Percentiles rank a stretch among this genome's conserved stretches.
Evolutionary conservation across 2,113 vertebrate genomes (phyloP).

Genomic region (Clupea harengus): DNA sequence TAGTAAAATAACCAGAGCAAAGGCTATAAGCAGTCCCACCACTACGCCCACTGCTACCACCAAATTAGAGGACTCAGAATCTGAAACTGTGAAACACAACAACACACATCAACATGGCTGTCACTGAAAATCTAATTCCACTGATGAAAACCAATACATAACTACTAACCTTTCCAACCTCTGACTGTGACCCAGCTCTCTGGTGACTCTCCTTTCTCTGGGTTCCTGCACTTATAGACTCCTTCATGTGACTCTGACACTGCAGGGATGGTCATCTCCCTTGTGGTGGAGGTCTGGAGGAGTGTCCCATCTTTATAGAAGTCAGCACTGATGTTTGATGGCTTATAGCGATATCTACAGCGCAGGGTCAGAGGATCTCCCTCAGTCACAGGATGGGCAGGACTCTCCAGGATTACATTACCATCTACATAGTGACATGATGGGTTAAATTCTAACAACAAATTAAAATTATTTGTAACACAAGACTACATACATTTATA

Average conservation of each 20-base stretch:
- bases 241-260: slow-evolving; percentile 53
- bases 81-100: not conserved
- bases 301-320: slow-evolving; percentile 9
- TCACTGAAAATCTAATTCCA: too few relatives aligned
- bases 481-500: too few relatives aligned
- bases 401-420: not conserved
- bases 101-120: too few relatives aligned
- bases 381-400: not conserved
- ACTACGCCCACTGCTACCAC: not conserved
- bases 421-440: too few relatives aligned
- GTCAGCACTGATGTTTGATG: slow-evolving; percentile 9
- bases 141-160: too few relatives aligned
- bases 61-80: not conserved
- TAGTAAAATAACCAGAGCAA: slow-evolving; percentile 27
- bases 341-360: not conserved
- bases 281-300: slow-evolving; percentile 8
- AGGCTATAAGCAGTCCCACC: not conserved
- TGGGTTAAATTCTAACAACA: too few relatives aligned
- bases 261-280: slow-evolving; percentile 42
- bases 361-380: slow-evolving; percentile 9
- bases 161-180: not conserved
- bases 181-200: not conserved
- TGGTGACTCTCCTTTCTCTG: slow-evolving; percentile 1
- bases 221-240: slow-evolving; percentile 45
- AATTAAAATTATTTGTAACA: too few relatives aligned